Base-by-base conservation (phyloP, 2,113 vertebrate species). In the Australoheros scitulus region DNA sequence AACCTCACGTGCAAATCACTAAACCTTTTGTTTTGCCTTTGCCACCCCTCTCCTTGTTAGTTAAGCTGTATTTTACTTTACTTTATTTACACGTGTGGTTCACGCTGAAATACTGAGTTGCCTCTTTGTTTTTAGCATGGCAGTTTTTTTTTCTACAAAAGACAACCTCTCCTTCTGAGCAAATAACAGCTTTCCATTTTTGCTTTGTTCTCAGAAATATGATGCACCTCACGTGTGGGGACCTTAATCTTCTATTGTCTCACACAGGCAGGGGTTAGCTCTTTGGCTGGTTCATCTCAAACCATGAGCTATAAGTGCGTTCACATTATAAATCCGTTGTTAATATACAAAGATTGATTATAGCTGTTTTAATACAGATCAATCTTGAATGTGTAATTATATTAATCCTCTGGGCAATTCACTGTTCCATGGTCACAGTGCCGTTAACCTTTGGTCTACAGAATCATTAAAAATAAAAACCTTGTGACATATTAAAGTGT, bases 391-490 rank as follows among this genome's bases (percentile, higher is more conserved):
- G 3, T 72, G 47, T 47, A 34, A 11, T 20, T 72, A 52, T 52
- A 32, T 72, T 72, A 55, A 55, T 1, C 0, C 47, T 72, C 68
- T 55, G 26, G 47, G 47, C 68, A 14, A 52, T 72, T 72, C 24
- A 6, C 10, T 32, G 18, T 72, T 72, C 18, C 11, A 55, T 72
- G 52, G 26, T 52, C 1, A 26, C 2, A 11, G 43, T 72, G 26
- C 50, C 1, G 3, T 55, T 34, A 72, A 34, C 47, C 68, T 55
- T 72, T 55, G 61, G 81, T 81, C 50, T 24, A 22, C 74, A 22
- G 32, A 80, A 82, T 80, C 65, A 65, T 86, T 79, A 85, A 77
- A 85, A 77, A 82, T 78, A 82, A 84, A 88, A 55, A 17, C 76
- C 59, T 20, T 52, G 52, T 68, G 81, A 83, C 80, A 87, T 47